Base-by-base conservation (phyloP, 2,113 vertebrate genomes). In the Noturus placidus region DNA sequence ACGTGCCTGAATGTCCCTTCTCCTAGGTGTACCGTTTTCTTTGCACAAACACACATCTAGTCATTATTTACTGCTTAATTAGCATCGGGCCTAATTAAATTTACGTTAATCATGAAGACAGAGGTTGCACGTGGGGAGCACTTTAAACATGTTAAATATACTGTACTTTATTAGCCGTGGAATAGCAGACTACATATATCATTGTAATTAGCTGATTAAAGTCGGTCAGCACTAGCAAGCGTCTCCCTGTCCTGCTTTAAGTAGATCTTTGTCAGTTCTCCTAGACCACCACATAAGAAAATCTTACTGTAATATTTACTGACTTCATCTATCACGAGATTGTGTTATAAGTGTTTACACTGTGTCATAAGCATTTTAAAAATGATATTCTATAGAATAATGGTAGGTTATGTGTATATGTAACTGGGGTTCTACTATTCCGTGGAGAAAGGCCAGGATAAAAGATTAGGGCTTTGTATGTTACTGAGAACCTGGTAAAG, bases 11-110 rank as follows among this genome's bases (percentile, higher is more conserved):
- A 91, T 85, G 84, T 92, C 89, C 35, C 89, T 88, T 90, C 87
- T 88, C 92, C 91, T 87, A 89, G 92, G 86, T 93, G 93, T 90
- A 88, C 88, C 85, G 90, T 95, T 93, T 93, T 93, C 93, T 95
- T 91, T 91, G 93, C 92, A 94, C 92, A 93, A 94, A 93, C 85
- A 92, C 92, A 88, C 92, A 94, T 92, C 94, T 94, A 93, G 92
- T 95, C 94, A 94, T 95, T 95, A 95, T 94, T 94, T 95, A 94
- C 92, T 90, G 92, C 93, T 93, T 95, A 95, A 95, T 95, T 95
- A 95, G 93, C 88, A 77, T 90, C 35, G 89, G 2, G 92, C 91
- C 91, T 95, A 94, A 95, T 95, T 94, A 94, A 94, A 94, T 94
- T 92, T 91, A 91, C 92, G 95, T 95, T 94, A 95, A 95, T 95